These are phyloP conservation scores for Orchesella flavescens DNA, from an alignment of 2,888 invertebrate species.

Conservation along the genomic window DNA sequence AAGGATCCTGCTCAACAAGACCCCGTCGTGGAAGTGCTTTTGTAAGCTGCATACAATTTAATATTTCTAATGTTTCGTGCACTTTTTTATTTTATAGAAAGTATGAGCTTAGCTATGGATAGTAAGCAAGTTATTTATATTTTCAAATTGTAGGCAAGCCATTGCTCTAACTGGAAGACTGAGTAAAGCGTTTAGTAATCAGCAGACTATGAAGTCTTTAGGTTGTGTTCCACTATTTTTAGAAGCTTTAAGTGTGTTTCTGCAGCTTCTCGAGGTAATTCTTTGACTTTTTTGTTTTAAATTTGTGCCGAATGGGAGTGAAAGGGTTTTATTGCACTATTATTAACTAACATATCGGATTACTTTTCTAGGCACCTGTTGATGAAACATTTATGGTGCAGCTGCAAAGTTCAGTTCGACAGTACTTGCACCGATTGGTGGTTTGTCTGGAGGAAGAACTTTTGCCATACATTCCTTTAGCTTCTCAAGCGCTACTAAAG, in stretches of 20 bases:
- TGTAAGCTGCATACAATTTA: too few species aligned
- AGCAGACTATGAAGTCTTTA: conserved; percentile 76
- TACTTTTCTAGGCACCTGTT: conserved; percentile 47
- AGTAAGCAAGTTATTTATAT: too few species aligned
- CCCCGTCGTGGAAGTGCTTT: conserved; percentile 39
- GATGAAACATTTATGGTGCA: conserved; percentile 61
- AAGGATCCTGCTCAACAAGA: conserved; percentile 40
- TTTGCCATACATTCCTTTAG: conserved; percentile 76
- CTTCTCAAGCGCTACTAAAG: conserved; percentile 76
- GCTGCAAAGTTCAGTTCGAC: conserved; percentile 76
- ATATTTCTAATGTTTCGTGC: too few species aligned
- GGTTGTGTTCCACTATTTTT: conserved; percentile 76
- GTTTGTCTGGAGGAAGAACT: conserved; percentile 78
- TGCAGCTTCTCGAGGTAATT: conserved; percentile 75
- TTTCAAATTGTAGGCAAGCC: conserved; percentile 75
- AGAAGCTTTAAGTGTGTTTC: conserved; percentile 76
- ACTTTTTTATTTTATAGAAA: too few species aligned
- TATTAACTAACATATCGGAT: too few species aligned
- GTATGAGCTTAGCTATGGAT: too few species aligned
- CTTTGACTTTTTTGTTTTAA: conserved; percentile 5
- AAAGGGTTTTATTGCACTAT: too few species aligned
- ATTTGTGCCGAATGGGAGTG: too few species aligned
- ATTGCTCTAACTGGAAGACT: conserved; percentile 77
- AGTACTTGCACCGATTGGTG: conserved; percentile 78
- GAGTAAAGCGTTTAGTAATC: conserved; percentile 78